Base-by-base conservation (phyloP, 37 sponge, comb jelly and placozoan genomes). In the Cladorhizidae sp. region DNA sequence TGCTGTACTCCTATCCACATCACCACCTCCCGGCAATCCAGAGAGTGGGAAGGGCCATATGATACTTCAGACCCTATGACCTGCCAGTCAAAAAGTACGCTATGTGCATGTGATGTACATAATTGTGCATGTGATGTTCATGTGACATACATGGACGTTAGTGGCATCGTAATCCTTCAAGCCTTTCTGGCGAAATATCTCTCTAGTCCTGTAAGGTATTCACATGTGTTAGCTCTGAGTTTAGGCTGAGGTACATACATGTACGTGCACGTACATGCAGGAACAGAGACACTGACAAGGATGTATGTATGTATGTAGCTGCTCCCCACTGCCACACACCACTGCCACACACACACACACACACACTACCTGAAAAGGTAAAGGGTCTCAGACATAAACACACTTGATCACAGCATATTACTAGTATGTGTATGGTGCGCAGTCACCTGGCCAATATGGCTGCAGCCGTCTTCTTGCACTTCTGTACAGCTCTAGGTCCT, bases 1-100 rank as follows among this genome's bases (percentile, higher is more conserved):
- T 98, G 98, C 38, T 64, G 69, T 12, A 93, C 96, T 62, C 85
- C 89, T 31, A 93, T 31, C 98, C 96, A 95, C 67, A 93, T 57
- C 23, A 89, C 80, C 18, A 87, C 92, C 59, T 98, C 98, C 70
- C 86, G 70, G 26, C 64, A 55, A 2, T 38, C 33, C 22, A 1
- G 25, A 3, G 21, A 45, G 25, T 71, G 76, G 41, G 73, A 35
- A 29, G 25, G 65, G n/a, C 91, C 89, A 78, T 93, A 93, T 38
- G 68, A 75, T 18, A 52, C 54, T 56, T 88, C 86, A 42, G 76
- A 70, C 8, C 93, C 93, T n/a, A 93, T 64, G 29, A 85, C 73
- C 91, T 90, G 62, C 21, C 2, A 59, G 9, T 51, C 42, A 77
- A 59, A 1, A 42, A 43, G 74, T 51, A 45, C 49, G 49, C 8